A percentile compares a stretch with the other conserved stretches of the same genome.
phyloP scores from a whole-genome alignment of 2,888 invertebrate species.

The Allacma fusca region DNA sequence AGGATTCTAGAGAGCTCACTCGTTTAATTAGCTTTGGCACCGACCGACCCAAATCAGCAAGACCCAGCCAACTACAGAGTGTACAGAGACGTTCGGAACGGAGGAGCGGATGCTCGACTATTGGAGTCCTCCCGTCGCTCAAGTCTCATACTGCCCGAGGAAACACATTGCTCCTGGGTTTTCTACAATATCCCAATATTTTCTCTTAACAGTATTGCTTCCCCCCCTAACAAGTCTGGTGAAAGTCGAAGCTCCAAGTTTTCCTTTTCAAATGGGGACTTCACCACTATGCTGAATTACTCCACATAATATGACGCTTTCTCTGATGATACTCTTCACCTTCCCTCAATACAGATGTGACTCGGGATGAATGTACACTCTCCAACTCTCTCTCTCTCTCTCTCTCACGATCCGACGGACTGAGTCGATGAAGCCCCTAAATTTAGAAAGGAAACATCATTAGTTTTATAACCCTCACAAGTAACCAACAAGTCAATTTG shows the following conservation, averaged over 20 bases:
- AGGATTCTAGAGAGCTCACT: slow-evolving; percentile 38
- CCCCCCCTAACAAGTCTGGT: no score
- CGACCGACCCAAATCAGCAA: slow-evolving; percentile 11
- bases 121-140: background rate
- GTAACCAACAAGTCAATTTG: background rate
- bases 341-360: background rate
- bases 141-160: slow-evolving; percentile 5
- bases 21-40: slow-evolving; percentile 42
- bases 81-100: no score
- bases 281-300: background rate
- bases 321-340: background rate
- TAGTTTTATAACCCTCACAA: background rate
- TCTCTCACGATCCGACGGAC: background rate
- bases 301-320: background rate
- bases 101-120: background rate
- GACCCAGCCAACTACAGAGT: slow-evolving; percentile 3
- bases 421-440: background rate
- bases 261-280: no score
- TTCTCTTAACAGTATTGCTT: no score
- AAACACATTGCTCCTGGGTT: background rate
- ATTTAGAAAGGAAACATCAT: background rate
- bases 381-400: background rate
- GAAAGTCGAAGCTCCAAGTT: no score
- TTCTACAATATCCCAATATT: background rate
- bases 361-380: background rate